Evolutionary conservation across 2,888 invertebrate genomes (phyloP), one percentile per base, ranked within the genome.

Genomic region (Meiosimyza decipiens): DNA sequence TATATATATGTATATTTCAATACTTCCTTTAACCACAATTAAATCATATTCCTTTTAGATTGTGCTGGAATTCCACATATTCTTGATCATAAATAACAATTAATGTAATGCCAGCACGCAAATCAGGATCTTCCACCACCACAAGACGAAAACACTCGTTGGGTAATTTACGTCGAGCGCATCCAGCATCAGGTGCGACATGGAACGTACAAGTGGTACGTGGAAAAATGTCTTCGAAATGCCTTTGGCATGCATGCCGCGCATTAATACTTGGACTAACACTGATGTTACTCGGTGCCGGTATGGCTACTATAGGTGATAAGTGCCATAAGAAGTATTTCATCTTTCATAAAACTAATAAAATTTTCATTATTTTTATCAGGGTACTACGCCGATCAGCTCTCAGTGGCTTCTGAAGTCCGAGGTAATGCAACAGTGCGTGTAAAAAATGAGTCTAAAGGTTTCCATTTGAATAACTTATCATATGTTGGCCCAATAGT

Each of bases 401-500:
- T 95, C 72, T 94, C 95, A 3, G 91, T 92, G 74, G 93, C 92
- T 62, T 91, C 94, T 80, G 95, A 94, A 85, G 88, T 94, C 69
- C 90, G 93, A 69, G 94, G 94, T 40, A 94, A 94, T 86, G 89
- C 92, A 47, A 94, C 94, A 1, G 89, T 94, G 63, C 91, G 91
- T 49, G 92, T 94, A 33, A 94, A 94, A 87, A 94, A 94, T 82
- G 94, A 95, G 84, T 91, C 94, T 9, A 90, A 94, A 55, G 94
- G 94, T 16, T 94, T 94, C 84, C 95, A 95, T 83, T 89, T 95
- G 77, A 95, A 95, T 87, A 95, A 95, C 84, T 89, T 98, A 69
- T 95, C 96, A 1, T 98, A 98, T 86, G 94, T 96, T n/a, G 98
- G 98, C 0, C 98, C 98, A 2, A 95, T 98, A 77, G 93, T 98